phyloP scores from a whole-genome alignment of 2,797 vertebrate species.

The Myotis findleyi region DNA sequence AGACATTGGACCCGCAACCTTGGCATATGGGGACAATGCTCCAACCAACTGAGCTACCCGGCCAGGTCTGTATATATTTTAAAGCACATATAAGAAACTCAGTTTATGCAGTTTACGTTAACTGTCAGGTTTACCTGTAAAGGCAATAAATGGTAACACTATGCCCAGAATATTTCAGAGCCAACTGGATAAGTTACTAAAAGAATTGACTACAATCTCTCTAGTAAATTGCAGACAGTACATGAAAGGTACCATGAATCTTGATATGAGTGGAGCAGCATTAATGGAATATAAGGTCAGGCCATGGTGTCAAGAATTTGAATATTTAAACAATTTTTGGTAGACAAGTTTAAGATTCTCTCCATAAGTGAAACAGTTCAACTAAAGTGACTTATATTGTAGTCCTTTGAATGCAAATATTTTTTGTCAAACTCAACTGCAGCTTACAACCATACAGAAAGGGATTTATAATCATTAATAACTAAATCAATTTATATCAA shows the following conservation, averaged over 20 bases:
- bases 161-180: not conserved
- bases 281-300: not conserved
- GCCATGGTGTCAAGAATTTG: not conserved
- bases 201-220: not conserved
- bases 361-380: not conserved
- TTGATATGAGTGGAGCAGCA: not conserved
- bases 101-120: not conserved
- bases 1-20: not conserved
- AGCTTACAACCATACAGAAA: not conserved
- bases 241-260: not conserved
- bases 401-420: not conserved
- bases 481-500: not conserved
- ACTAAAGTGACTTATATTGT: not conserved
- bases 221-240: not conserved
- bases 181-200: not conserved
- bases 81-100: not conserved
- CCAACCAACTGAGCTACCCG: not conserved
- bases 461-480: not conserved
- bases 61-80: not conserved
- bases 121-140: not conserved
- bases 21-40: not conserved
- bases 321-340: not conserved
- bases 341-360: not conserved
- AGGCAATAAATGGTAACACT: not conserved
- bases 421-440: not conserved